Percentiles rank a stretch among this genome's conserved stretches.
phyloP scores from a whole-genome alignment of 1,140 invertebrate genomes.

The Palaemon carinicauda region DNA sequence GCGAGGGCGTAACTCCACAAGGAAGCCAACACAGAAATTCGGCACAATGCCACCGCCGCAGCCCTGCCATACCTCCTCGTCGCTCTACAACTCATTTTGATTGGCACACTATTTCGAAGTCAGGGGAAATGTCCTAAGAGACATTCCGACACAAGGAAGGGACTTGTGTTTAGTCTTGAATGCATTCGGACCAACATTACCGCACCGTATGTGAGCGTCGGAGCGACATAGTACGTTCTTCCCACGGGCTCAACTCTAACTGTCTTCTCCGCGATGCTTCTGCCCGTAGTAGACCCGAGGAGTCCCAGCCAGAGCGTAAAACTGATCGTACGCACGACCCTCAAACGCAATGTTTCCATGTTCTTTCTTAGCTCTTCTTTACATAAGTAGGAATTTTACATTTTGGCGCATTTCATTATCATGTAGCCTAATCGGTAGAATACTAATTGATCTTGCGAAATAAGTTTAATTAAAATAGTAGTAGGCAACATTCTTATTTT shows the following conservation, averaged over 20 bases:
- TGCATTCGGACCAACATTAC: slow-evolving; percentile 50
- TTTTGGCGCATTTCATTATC: background rate
- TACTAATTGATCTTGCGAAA: background rate
- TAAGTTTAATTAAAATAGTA: too few relatives aligned
- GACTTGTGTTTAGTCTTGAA: slow-evolving; percentile 34
- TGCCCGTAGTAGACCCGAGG: background rate
- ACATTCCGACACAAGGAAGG: slow-evolving; percentile 50
- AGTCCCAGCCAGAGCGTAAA: background rate
- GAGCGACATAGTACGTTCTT: slow-evolving; percentile 37
- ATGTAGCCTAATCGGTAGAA: too few relatives aligned
- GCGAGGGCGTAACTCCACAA: slow-evolving; percentile 12
- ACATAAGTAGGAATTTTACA: background rate
- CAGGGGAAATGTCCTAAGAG: slow-evolving; percentile 37
- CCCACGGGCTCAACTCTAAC: slow-evolving; percentile 40
- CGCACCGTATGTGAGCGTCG: slow-evolving; percentile 25
- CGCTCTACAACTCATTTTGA: slow-evolving; percentile 41
- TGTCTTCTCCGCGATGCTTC: slow-evolving; percentile 6
- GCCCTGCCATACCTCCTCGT: slow-evolving; percentile 24
- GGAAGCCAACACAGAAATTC: background rate
- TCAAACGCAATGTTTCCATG: background rate
- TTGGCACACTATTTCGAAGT: slow-evolving; percentile 41
- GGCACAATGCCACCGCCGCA: slow-evolving; percentile 23
- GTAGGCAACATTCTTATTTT: too few relatives aligned
- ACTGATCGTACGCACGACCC: slow-evolving; percentile 28
- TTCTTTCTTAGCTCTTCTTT: background rate